phyloP scores from a whole-genome alignment of 2,888 invertebrate species.

The Cheiracanthium punctorium region DNA sequence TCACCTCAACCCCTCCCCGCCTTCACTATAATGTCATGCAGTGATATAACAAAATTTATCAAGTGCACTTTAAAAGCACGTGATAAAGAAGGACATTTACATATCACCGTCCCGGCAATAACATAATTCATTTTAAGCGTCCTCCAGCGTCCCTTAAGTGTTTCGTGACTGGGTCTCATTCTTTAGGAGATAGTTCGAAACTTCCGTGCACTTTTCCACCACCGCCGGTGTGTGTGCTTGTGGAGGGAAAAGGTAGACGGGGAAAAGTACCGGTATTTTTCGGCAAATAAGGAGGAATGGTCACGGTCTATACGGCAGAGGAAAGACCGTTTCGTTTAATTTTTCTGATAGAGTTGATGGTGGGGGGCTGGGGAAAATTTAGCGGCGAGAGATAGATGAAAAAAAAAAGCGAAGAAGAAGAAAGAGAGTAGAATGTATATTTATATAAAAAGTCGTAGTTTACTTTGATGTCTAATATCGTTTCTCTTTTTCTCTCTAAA shows the following conservation, averaged over 20 bases:
- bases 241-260: slow-evolving; percentile 25
- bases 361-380: not conserved
- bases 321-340: slow-evolving; percentile 67
- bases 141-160: slow-evolving; percentile 44
- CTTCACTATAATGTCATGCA: slow-evolving; percentile 18
- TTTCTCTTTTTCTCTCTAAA: slow-evolving; percentile 1
- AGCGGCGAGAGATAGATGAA: not conserved
- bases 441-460: slow-evolving; percentile 51
- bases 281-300: slow-evolving; percentile 55
- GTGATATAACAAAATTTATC: slow-evolving; percentile 51
- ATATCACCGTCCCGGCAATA: slow-evolving; percentile 61
- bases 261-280: slow-evolving; percentile 54
- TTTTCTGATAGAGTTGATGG: slow-evolving; percentile 53
- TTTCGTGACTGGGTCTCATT: slow-evolving; percentile 66
- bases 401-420: not conserved
- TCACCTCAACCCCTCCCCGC: too few relatives aligned
- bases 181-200: slow-evolving; percentile 51
- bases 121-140: slow-evolving; percentile 38
- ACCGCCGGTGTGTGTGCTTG: not conserved
- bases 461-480: slow-evolving; percentile 39
- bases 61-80: slow-evolving; percentile 26
- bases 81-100: slow-evolving; percentile 53
- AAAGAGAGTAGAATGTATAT: not conserved
- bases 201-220: slow-evolving; percentile 17
- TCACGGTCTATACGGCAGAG: slow-evolving; percentile 29